These are phyloP conservation scores for Zygothrica quintamaculata DNA, from an alignment of 2,888 invertebrate species.

Conservation along the genomic window DNA sequence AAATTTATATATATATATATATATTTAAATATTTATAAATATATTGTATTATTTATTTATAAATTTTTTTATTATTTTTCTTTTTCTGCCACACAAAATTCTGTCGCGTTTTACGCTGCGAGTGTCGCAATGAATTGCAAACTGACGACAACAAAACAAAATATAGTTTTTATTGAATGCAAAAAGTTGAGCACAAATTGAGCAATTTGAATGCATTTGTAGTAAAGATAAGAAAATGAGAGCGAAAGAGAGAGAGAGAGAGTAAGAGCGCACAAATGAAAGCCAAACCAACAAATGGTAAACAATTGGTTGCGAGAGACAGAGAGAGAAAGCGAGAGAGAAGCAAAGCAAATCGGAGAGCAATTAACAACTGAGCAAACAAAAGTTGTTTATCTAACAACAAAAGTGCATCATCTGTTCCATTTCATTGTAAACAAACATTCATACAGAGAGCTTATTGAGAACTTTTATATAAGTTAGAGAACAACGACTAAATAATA, in stretches of 20 bases:
- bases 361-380: neutral
- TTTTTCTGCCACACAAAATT: conserved; percentile 1
- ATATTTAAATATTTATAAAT: neutral
- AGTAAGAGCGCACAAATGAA: conserved; percentile 4
- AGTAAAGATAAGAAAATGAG: conserved; percentile 26
- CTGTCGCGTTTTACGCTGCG: conserved; percentile 17
- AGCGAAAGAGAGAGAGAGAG: no score
- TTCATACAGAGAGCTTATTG: no score
- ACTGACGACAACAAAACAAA: conserved; percentile 8
- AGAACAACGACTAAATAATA: no score
- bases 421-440: no score
- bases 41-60: conserved; percentile 6
- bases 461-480: no score
- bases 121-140: conserved; percentile 33
- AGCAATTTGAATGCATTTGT: conserved; percentile 33
- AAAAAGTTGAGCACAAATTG: conserved; percentile 32
- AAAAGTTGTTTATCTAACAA: neutral
- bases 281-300: conserved; percentile 13
- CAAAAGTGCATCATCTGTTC: neutral
- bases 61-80: conserved; percentile 10
- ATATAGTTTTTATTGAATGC: conserved; percentile 39
- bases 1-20: no score
- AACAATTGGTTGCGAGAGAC: no score
- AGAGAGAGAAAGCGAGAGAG: conserved; percentile 3
- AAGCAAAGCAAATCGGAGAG: conserved; percentile 10